These are phyloP conservation scores for Entomobrya proxima DNA, from an alignment of 2,888 invertebrate genomes.

Conservation along the genomic window DNA sequence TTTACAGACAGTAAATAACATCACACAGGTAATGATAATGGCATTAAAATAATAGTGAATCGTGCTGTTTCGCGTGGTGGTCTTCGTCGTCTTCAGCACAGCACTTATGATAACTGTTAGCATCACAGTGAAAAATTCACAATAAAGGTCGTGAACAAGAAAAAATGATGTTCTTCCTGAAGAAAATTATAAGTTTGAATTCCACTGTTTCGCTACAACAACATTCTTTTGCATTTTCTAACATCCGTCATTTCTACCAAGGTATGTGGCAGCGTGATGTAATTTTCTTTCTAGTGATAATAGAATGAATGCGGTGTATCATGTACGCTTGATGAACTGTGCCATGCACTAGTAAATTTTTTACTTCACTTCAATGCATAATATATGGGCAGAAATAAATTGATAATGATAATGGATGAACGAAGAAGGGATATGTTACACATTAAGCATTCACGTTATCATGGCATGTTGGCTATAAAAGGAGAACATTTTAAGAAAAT, in stretches of 20 bases:
- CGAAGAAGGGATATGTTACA: no score
- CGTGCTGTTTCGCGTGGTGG: slow-evolving; percentile 52
- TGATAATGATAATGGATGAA: no score
- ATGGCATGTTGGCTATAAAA: no score
- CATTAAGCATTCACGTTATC: no score
- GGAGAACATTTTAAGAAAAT: not conserved
- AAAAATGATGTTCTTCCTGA: slow-evolving; percentile 54
- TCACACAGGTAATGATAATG: slow-evolving; percentile 20
- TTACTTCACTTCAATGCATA: no score
- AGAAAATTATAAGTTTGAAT: slow-evolving; percentile 49
- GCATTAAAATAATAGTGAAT: slow-evolving; percentile 47
- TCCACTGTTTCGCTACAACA: slow-evolving; percentile 16
- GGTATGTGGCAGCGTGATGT: not conserved
- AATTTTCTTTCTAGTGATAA: not conserved
- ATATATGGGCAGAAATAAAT: no score
- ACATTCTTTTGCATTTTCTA: not conserved
- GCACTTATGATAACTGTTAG: slow-evolving; percentile 14
- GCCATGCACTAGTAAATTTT: no score
- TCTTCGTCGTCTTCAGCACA: slow-evolving; percentile 39
- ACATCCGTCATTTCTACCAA: not conserved
- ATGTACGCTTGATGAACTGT: no score
- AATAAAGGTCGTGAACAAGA: slow-evolving; percentile 50
- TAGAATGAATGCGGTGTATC: no score
- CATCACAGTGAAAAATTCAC: slow-evolving; percentile 15
- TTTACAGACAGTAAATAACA: not conserved